A percentile compares a stretch with the other conserved stretches of the same genome.
phyloP scores from a whole-genome alignment of 1,140 invertebrate genomes.

The Matsumurasca onukii region DNA sequence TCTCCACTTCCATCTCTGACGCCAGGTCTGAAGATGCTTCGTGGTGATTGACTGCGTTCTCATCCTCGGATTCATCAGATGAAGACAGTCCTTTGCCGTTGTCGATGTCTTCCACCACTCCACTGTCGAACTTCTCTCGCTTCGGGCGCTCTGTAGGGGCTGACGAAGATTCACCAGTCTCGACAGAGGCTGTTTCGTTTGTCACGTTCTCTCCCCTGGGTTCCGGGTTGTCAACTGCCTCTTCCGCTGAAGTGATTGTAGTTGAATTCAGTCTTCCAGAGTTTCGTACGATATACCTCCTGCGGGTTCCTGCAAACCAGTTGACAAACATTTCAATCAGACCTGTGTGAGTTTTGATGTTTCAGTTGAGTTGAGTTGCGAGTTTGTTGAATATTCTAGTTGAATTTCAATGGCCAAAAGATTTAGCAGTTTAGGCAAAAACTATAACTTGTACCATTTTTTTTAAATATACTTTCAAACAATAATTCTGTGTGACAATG shows the following conservation, averaged over 20 bases:
- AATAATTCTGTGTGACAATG: no score
- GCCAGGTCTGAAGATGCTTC: neutral
- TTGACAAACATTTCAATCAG: no score
- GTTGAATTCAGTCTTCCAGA: neutral
- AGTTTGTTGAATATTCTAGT: no score
- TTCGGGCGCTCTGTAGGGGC: conserved; percentile 42
- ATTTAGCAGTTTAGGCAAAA: no score
- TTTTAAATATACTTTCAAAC: no score
- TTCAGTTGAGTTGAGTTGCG: no score
- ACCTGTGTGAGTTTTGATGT: no score
- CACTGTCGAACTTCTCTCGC: conserved; percentile 60
- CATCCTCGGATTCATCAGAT: conserved; percentile 38
- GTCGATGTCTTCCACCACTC: conserved; percentile 53
- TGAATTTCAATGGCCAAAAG: no score
- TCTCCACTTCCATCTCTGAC: conserved; percentile 5
- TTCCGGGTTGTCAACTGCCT: conserved; percentile 2
- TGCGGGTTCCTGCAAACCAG: neutral
- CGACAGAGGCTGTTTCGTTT: neutral
- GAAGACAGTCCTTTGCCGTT: conserved; percentile 37
- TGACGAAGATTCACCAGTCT: conserved; percentile 28
- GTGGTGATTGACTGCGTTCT: neutral
- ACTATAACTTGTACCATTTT: no score
- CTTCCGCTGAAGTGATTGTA: neutral
- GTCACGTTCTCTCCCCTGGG: conserved; percentile 36
- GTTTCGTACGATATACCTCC: conserved; percentile 1